Conservation (phyloP, 2,797 vertebrate genomes). For the Leptoclinus maculatus region DNA sequence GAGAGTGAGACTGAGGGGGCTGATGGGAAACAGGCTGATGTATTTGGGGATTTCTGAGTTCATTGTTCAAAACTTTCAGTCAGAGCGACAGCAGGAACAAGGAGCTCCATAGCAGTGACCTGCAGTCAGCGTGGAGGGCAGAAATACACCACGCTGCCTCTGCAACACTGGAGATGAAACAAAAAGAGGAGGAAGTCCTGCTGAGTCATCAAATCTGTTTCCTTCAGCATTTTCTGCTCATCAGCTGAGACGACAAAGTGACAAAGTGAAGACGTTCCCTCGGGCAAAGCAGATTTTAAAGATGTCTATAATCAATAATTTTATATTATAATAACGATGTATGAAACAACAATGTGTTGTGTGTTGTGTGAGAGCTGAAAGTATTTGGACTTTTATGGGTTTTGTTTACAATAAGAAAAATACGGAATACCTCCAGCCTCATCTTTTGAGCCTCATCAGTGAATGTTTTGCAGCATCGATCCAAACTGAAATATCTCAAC, state of each 20-base stretch:
- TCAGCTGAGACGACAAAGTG: background rate
- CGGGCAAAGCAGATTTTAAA: too few species aligned
- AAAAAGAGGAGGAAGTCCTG: conserved; percentile 4
- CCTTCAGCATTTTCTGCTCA: background rate
- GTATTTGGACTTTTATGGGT: too few species aligned
- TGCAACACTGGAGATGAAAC: background rate
- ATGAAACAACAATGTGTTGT: too few species aligned
- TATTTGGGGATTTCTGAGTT: conserved; percentile 31
- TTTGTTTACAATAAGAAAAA: too few species aligned
- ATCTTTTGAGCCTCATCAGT: too few species aligned
- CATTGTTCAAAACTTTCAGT: conserved; percentile 14
- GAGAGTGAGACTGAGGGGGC: background rate
- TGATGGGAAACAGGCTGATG: conserved; percentile 36
- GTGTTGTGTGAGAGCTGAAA: too few species aligned
- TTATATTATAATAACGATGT: too few species aligned
- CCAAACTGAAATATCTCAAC: too few species aligned
- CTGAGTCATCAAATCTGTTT: background rate
- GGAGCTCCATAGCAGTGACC: conserved; percentile 26
- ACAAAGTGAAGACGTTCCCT: background rate
- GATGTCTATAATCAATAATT: too few species aligned
- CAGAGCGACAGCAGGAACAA: conserved; percentile 18
- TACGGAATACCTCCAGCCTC: too few species aligned
- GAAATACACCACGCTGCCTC: background rate
- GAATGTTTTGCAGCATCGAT: too few species aligned
- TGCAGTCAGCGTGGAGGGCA: conserved; percentile 15